Evolutionary conservation across 2,888 invertebrate genomes (phyloP).

Genomic region (Steinernema carpocapsae): DNA sequence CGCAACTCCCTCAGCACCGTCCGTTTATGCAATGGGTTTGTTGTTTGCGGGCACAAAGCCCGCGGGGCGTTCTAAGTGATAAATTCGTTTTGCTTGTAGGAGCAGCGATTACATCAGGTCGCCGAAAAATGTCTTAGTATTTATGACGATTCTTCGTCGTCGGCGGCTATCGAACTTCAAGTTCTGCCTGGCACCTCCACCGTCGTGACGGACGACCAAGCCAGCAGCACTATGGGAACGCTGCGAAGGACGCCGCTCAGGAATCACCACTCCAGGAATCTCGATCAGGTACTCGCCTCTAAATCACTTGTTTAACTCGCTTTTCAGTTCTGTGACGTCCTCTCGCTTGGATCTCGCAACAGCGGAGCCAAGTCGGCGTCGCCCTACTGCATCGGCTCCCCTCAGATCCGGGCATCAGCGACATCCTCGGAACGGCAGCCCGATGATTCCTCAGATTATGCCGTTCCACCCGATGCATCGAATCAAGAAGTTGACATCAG

Average conservation of each 20-base stretch:
- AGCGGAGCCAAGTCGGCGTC: conserved; percentile 19
- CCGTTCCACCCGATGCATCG: conserved; percentile 45
- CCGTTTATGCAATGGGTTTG: conserved; percentile 52
- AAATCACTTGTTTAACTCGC: background rate
- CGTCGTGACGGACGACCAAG: background rate
- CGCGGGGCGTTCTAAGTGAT: background rate
- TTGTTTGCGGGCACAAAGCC: conserved; percentile 21
- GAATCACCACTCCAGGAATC: conserved; percentile 18
- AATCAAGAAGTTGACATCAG: conserved; percentile 38
- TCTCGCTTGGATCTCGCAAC: conserved; percentile 18
- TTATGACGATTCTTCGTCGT: conserved; percentile 40
- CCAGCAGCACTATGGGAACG: conserved; percentile 25
- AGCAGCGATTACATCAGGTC: conserved; percentile 53
- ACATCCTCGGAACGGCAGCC: conserved; percentile 13
- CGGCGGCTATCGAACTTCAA: conserved; percentile 32
- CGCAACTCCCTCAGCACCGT: conserved; percentile 53
- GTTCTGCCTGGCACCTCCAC: conserved; percentile 30
- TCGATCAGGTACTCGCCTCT: background rate
- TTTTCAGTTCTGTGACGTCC: conserved; percentile 6
- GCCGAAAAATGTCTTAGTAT: conserved; percentile 60
- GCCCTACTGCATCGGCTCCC: conserved; percentile 18
- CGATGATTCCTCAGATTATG: conserved; percentile 40
- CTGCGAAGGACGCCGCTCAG: conserved; percentile 19
- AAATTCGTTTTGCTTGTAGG: conserved; percentile 46
- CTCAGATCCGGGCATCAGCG: background rate